Percentiles rank a stretch among this genome's conserved stretches.
phyloP scores from a whole-genome alignment of 1,140 invertebrate genomes.

The Ips typographus region DNA sequence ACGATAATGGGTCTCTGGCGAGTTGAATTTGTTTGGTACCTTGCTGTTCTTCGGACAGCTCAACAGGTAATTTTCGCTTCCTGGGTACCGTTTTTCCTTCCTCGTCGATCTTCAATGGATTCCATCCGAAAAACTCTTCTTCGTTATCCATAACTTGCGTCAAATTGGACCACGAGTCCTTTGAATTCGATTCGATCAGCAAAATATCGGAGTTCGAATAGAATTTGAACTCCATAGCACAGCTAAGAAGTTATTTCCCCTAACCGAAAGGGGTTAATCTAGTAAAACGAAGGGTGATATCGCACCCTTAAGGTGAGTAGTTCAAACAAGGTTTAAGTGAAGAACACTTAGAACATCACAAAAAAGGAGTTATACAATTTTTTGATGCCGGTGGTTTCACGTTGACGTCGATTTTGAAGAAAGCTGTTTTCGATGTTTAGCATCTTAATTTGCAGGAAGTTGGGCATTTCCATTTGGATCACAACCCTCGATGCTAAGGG shows the following conservation, averaged over 20 bases:
- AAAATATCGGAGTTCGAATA: conserved; percentile 45
- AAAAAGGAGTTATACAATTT: conserved; percentile 84
- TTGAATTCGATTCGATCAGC: conserved; percentile 42
- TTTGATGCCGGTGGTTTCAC: conserved; percentile 79
- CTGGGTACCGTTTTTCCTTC: conserved; percentile 26
- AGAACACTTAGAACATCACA: conserved; percentile 70
- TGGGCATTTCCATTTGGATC: conserved; percentile 49
- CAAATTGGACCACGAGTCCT: conserved; percentile 42
- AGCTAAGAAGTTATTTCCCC: background rate
- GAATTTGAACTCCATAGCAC: conserved; percentile 51
- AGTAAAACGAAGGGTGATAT: conserved; percentile 10
- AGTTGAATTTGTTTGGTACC: conserved; percentile 35
- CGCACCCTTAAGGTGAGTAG: conserved; percentile 7
- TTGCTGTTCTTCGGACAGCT: conserved; percentile 25
- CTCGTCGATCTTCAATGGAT: conserved; percentile 44
- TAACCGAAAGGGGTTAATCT: conserved; percentile 3
- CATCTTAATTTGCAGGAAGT: conserved; percentile 52
- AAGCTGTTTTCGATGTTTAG: conserved; percentile 68
- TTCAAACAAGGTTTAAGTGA: background rate
- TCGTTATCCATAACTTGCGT: conserved; percentile 46
- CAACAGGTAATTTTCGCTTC: conserved; percentile 41
- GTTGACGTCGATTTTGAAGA: conserved; percentile 74
- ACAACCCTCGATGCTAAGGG: conserved; percentile 38
- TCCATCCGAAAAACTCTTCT: conserved; percentile 51
- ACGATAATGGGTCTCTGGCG: conserved; percentile 37